Conservation (phyloP, 53 echinoderm and acorn worm genomes). For the Mesocentrotus franciscanus region DNA sequence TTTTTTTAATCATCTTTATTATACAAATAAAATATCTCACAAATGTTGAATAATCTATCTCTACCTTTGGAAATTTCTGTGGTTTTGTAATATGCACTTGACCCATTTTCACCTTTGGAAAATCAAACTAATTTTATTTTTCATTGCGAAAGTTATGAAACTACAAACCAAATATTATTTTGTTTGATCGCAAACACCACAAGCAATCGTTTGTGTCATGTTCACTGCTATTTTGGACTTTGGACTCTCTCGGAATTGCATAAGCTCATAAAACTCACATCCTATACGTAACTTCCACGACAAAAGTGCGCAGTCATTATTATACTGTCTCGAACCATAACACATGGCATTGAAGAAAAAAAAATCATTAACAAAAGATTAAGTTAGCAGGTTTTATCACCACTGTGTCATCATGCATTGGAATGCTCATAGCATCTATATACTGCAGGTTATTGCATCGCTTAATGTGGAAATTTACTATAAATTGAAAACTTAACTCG, state of each 20-base stretch:
- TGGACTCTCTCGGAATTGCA: not conserved
- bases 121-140: not conserved
- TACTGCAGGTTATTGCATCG: too few relatives aligned
- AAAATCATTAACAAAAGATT: not conserved
- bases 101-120: not conserved
- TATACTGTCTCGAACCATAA: not conserved
- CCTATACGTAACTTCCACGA: not conserved
- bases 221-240: not conserved
- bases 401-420: too few relatives aligned
- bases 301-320: not conserved
- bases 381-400: too few relatives aligned
- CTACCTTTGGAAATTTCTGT: not conserved
- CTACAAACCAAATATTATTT: not conserved
- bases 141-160: not conserved
- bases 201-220: not conserved
- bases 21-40: too few relatives aligned
- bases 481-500: not conserved
- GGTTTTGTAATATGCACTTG: not conserved
- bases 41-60: too few relatives aligned
- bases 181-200: not conserved
- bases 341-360: not conserved
- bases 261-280: not conserved
- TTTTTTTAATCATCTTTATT: too few relatives aligned
- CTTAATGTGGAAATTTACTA: too few relatives aligned
- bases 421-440: too few relatives aligned